A percentile compares a stretch with the other conserved stretches of the same genome.
Conservation (phyloP, 2,113 vertebrate genomes). For the Lonchura striata region DNA sequence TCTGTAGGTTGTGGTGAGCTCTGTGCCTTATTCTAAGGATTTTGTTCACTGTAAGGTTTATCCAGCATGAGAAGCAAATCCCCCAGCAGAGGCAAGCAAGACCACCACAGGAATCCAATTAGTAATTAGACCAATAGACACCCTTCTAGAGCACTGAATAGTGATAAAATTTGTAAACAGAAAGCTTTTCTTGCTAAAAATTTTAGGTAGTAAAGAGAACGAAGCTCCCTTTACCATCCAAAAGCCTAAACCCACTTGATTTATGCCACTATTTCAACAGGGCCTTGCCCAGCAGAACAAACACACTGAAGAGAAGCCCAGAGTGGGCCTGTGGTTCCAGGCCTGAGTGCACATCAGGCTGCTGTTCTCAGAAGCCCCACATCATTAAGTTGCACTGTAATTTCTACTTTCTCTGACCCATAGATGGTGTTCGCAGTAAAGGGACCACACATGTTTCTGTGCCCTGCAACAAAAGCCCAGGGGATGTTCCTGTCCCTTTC, state of each 20-base stretch:
- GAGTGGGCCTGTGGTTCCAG: neutral
- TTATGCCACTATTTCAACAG: neutral
- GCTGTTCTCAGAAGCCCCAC: neutral
- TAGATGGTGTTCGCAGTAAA: neutral
- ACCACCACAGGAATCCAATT: neutral
- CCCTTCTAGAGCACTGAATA: neutral
- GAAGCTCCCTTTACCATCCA: neutral
- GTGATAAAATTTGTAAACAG: neutral
- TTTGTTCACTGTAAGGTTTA: neutral
- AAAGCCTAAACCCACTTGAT: neutral
- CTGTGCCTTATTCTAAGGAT: neutral
- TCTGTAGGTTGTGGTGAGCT: neutral
- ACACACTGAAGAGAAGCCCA: neutral
- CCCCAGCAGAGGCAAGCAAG: neutral
- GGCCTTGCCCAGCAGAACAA: neutral
- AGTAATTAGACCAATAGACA: neutral
- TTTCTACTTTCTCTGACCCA: neutral
- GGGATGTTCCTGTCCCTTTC: slow-evolving; percentile 45
- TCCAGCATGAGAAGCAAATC: neutral
- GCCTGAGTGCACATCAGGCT: neutral
- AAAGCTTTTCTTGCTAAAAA: neutral
- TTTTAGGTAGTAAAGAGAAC: neutral
- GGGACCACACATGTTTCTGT: neutral
- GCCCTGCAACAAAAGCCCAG: slow-evolving; percentile 16
- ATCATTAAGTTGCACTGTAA: neutral